A percentile compares a stretch with the other conserved stretches of the same genome.
phyloP scores from a whole-genome alignment of 2,888 invertebrate genomes.

The Blastobasis adustella region DNA sequence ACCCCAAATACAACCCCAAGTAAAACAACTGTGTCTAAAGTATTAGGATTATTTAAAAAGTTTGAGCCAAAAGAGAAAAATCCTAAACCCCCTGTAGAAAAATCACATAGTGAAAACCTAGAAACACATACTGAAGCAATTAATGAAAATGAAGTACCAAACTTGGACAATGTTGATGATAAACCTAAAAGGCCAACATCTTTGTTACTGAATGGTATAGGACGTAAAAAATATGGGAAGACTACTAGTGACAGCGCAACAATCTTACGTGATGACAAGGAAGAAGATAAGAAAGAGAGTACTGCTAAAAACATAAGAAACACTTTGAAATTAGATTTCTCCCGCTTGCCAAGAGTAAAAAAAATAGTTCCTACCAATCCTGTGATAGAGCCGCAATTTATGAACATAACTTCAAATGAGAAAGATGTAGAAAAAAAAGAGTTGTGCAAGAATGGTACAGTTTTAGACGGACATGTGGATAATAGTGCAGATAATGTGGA shows the following conservation, averaged over 20 bases:
- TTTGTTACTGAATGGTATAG: conserved; percentile 69
- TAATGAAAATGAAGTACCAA: conserved; percentile 18
- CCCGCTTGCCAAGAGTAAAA: conserved; percentile 74
- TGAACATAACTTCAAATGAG: conserved; percentile 46
- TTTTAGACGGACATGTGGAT: conserved; percentile 31
- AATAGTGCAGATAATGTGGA: conserved; percentile 30
- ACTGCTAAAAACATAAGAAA: conserved; percentile 52
- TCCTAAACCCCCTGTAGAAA: conserved; percentile 41
- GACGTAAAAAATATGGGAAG: conserved; percentile 66
- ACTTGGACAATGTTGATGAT: conserved; percentile 43
- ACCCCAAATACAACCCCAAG: conserved; percentile 56
- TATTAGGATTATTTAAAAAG: conserved; percentile 85
- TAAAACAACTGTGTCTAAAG: conserved; percentile 82
- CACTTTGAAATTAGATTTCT: conserved; percentile 78
- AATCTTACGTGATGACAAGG: conserved; percentile 28
- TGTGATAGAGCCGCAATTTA: conserved; percentile 71
- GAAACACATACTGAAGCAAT: conserved; percentile 28
- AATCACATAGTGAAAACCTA: conserved; percentile 29
- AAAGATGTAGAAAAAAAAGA: conserved; percentile 48
- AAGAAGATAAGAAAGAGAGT: conserved; percentile 45
- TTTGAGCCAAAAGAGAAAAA: conserved; percentile 76
- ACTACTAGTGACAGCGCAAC: conserved; percentile 59
- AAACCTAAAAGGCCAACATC: conserved; percentile 73
- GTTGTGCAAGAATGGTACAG: conserved; percentile 37
- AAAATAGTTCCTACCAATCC: conserved; percentile 73